Evolutionary conservation across 2,888 invertebrate genomes (phyloP).

Genomic region (Heliconius ismenius): DNA sequence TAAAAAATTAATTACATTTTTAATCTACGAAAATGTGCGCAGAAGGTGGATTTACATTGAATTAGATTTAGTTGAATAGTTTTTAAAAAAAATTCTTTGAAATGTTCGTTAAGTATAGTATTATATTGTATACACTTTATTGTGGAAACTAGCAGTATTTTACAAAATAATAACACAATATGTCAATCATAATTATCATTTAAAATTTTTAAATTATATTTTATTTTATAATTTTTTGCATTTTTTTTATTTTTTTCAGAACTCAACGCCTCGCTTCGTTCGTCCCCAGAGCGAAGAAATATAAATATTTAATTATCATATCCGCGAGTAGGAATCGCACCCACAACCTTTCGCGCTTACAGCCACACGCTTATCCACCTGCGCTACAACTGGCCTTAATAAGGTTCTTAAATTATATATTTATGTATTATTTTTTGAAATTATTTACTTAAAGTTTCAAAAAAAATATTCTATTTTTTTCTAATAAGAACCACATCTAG

Average conservation of each 20-base stretch:
- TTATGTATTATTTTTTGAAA: not conserved
- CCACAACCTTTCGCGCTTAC: no score
- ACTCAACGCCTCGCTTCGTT: no score
- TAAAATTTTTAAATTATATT: no score
- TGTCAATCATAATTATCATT: not conserved
- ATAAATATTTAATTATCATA: no score
- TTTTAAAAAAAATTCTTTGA: constrained; percentile 4
- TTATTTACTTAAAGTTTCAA: not conserved
- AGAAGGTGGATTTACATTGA: constrained; percentile 56
- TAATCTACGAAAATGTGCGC: constrained; percentile 75
- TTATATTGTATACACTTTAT: not conserved
- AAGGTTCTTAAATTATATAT: no score
- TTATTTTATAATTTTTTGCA: no score
- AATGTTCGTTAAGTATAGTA: not conserved
- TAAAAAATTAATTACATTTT: constrained; percentile 81
- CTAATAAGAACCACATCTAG: constrained; percentile 50
- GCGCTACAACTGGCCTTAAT: no score
- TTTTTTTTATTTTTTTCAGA: no score
- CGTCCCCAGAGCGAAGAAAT: no score
- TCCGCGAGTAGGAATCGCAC: no score
- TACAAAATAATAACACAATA: not conserved
- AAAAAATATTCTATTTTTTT: not conserved
- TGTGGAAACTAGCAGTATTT: not conserved
- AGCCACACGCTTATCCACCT: no score
- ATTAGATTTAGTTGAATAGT: constrained; percentile 50